phyloP scores from a whole-genome alignment of 1,140 invertebrate genomes.

The Wasmannia auropunctata region DNA sequence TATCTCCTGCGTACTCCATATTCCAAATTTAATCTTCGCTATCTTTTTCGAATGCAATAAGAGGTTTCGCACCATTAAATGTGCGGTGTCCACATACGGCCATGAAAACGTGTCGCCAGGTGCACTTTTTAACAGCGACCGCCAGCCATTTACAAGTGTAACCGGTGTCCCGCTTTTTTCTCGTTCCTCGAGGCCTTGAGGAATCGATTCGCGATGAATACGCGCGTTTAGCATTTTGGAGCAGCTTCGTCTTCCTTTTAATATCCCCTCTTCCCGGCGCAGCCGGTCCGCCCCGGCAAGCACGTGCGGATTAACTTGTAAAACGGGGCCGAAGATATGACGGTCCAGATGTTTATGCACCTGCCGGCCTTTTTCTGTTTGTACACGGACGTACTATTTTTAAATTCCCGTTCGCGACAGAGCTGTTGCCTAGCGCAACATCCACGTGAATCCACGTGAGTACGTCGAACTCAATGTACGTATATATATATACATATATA shows the following conservation, averaged over 20 bases:
- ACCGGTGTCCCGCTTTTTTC: conserved; percentile 48
- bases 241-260: conserved; percentile 39
- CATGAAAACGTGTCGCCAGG: conserved; percentile 52
- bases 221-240: background rate
- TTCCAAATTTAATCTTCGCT: background rate
- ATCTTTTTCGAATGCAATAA: background rate
- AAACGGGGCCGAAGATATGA: conserved; percentile 20
- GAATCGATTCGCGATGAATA: conserved; percentile 42
- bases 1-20: background rate
- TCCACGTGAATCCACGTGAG: too few relatives aligned
- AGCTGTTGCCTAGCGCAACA: background rate
- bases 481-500: too few relatives aligned
- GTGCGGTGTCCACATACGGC: background rate
- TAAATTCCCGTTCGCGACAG: background rate
- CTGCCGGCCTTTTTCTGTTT: conserved; percentile 50
- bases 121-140: conserved; percentile 39
- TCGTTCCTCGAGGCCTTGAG: conserved; percentile 19
- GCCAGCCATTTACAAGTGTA: conserved; percentile 36
- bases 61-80: conserved; percentile 13
- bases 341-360: conserved; percentile 67
- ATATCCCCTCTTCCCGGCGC: background rate
- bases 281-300: background rate
- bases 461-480: background rate
- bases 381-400: conserved; percentile 45
- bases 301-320: conserved; percentile 43